Conservation (phyloP, 2,888 invertebrate genomes). For the Callosobruchus maculatus region DNA sequence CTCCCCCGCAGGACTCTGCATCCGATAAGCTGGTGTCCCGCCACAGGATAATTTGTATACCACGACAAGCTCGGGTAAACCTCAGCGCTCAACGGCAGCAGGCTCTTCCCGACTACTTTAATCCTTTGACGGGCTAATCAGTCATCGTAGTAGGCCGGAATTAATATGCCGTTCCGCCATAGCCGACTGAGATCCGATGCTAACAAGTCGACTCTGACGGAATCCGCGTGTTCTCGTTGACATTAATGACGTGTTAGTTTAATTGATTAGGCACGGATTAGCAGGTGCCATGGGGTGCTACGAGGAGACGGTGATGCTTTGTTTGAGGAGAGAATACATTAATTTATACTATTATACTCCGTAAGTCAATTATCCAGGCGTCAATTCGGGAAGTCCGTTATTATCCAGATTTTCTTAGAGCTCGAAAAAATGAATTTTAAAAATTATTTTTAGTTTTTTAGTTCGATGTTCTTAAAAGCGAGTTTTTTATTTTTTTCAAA, state of each 20-base stretch:
- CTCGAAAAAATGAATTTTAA: too few relatives aligned
- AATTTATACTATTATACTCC: too few relatives aligned
- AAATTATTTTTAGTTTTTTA: too few relatives aligned
- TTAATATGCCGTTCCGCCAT: constrained; percentile 32
- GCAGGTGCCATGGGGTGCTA: background rate
- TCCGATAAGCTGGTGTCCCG: background rate
- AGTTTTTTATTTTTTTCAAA: too few relatives aligned
- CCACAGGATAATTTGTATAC: background rate
- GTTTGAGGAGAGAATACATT: too few relatives aligned
- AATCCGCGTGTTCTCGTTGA: constrained; percentile 23
- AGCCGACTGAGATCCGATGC: constrained; percentile 11
- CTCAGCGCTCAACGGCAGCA: background rate
- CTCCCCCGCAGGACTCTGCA: background rate
- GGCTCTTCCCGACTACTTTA: constrained; percentile 16
- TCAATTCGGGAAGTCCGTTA: too few relatives aligned
- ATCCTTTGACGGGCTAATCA: constrained; percentile 31
- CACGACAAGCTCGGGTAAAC: background rate
- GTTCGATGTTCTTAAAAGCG: too few relatives aligned
- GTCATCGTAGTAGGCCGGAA: constrained; percentile 30
- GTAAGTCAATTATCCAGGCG: too few relatives aligned
- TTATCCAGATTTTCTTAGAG: too few relatives aligned
- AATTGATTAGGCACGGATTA: constrained; percentile 17
- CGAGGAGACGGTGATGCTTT: background rate
- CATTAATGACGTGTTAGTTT: constrained; percentile 24
- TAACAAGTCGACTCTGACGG: constrained; percentile 23